phyloP scores from a whole-genome alignment of 2,888 invertebrate genomes.

The Phyto melanocephala region DNA sequence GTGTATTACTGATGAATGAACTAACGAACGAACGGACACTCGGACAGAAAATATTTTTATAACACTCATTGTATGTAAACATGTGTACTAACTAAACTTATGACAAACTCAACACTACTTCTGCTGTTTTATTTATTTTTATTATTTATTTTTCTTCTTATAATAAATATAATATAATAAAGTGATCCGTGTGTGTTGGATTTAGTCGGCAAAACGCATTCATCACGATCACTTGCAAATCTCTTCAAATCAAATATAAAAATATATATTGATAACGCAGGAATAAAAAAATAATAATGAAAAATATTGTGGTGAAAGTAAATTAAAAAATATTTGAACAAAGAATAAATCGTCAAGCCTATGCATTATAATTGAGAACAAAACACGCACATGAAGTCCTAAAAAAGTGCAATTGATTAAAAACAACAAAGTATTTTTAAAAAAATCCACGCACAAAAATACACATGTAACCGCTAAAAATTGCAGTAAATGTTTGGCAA shows the following conservation, averaged over 20 bases:
- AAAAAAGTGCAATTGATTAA: conserved; percentile 8
- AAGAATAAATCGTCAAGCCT: not conserved
- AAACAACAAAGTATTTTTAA: not conserved
- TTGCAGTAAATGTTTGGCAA: conserved; percentile 7
- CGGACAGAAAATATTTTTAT: not conserved
- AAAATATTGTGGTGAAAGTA: conserved; percentile 35
- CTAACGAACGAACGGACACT: not conserved
- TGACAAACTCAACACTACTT: conserved; percentile 23
- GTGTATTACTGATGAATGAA: conserved; percentile 41
- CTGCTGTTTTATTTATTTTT: not conserved
- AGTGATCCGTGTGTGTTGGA: conserved; percentile 71
- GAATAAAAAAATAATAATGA: not conserved
- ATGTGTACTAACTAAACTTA: conserved; percentile 38
- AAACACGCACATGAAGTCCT: not conserved
- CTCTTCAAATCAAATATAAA: not conserved
- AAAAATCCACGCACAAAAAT: not conserved
- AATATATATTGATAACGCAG: not conserved
- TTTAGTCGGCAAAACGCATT: conserved; percentile 75
- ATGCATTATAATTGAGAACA: not conserved
- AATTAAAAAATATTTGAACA: conserved; percentile 19
- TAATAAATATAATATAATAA: conserved; percentile 70
- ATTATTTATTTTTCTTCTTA: conserved; percentile 48
- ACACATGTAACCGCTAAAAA: not conserved
- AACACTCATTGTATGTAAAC: conserved; percentile 23
- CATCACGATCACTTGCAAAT: conserved; percentile 70